Evolutionary conservation across 1,140 invertebrate species (phyloP).

Genomic region (Lepidotrigona ventralis): DNA sequence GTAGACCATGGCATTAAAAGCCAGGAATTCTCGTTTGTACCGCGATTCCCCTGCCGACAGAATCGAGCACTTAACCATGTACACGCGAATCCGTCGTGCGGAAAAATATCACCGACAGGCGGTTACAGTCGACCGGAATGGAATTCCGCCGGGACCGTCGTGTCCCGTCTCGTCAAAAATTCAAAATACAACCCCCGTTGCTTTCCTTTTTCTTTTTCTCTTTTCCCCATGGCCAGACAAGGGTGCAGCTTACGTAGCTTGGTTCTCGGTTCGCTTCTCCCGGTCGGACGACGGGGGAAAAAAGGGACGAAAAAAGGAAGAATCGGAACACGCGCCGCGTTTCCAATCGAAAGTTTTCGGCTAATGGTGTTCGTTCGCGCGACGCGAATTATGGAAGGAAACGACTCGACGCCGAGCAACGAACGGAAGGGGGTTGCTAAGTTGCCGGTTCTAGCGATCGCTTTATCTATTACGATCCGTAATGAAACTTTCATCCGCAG

Average conservation of each 20-base stretch:
- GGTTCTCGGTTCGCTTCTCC: neutral
- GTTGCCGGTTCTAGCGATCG: conserved; percentile 4
- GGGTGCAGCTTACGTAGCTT: neutral
- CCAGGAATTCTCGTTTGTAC: conserved; percentile 40
- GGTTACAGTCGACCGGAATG: conserved; percentile 25
- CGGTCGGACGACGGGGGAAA: too few species aligned
- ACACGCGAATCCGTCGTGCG: conserved; percentile 40
- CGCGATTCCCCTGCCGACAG: conserved; percentile 29
- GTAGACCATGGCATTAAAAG: conserved; percentile 31
- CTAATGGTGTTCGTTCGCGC: conserved; percentile 2
- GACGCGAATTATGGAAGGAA: neutral
- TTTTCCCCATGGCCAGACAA: too few species aligned
- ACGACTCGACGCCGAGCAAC: conserved; percentile 35
- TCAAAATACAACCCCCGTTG: conserved; percentile 15
- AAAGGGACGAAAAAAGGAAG: neutral
- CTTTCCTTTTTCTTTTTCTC: neutral
- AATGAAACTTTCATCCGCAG: conserved; percentile 45
- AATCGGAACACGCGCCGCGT: neutral
- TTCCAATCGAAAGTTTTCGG: neutral
- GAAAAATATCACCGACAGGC: conserved; percentile 48
- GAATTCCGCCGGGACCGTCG: conserved; percentile 26
- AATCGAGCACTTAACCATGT: conserved; percentile 48
- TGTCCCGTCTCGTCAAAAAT: conserved; percentile 37
- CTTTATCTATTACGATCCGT: conserved; percentile 39
- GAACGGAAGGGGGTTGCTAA: conserved; percentile 7